Evolutionary conservation across 2,113 vertebrate species (phyloP).

Genomic region (Anguilla japonica): DNA sequence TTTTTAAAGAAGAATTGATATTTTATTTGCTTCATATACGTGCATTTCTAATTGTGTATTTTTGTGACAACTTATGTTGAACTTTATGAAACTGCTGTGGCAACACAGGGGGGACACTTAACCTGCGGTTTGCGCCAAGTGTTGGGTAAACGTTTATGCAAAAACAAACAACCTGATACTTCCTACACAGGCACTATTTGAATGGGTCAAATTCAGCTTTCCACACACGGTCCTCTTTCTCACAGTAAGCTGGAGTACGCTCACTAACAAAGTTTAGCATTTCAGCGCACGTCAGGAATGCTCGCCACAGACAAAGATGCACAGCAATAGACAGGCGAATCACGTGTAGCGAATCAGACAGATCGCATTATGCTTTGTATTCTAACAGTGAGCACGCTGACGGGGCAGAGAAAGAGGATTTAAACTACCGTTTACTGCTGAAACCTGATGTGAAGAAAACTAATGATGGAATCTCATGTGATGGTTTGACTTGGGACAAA

Average conservation of each 20-base stretch:
- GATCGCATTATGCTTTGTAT: background rate
- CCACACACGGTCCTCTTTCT: background rate
- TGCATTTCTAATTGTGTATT: no score
- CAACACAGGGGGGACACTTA: background rate
- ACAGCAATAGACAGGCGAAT: background rate
- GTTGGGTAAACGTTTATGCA: background rate
- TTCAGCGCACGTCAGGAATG: background rate
- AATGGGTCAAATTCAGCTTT: background rate
- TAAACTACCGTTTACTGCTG: no score
- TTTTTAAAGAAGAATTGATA: no score
- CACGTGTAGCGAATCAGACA: background rate
- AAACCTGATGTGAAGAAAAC: background rate
- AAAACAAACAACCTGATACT: background rate
- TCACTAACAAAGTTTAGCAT: background rate
- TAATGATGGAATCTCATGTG: background rate
- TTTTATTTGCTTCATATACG: no score
- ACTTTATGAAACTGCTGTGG: no score
- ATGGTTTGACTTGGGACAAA: background rate
- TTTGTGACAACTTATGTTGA: no score
- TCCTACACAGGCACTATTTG: background rate
- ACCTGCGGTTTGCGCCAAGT: background rate
- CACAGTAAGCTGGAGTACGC: background rate
- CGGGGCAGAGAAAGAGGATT: background rate
- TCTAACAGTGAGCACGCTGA: background rate
- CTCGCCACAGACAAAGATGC: background rate